Base-by-base conservation (phyloP, 2,113 vertebrate genomes). In the Vimba vimba region DNA sequence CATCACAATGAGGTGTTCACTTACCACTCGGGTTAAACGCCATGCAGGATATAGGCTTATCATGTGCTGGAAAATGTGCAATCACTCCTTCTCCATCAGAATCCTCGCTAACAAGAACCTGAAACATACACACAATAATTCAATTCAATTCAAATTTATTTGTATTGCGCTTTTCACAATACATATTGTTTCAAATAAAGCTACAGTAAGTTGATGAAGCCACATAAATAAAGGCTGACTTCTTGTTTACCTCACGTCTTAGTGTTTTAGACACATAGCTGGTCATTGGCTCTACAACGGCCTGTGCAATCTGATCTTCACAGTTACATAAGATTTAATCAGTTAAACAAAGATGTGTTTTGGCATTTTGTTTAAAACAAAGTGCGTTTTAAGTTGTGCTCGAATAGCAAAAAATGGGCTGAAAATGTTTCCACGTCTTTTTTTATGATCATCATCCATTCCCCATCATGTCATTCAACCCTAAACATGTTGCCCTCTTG, bases 21-120 rank as follows among this genome's bases (percentile, higher is more conserved):
- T 97, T 94, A 99, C 98, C 98, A 68, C 97, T 99, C 6, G 97
- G 96, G 91, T 98, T 99, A 86, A 99, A 99, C 88, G 97, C 96
- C 97, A 99, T 99, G 92, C 98, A 99, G 94, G 97, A 99, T 88
- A 99, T 98, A 36, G 98, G 98, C 90, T 99, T 99, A 92, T 99
- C 98, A 13, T 99, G 98, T 7, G 98, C 98, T 87, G 97, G 97
- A 92, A 99, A 99, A 94, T 99, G 98, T 85, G 98, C 97, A 93
- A 99, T 97, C n/a, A 99, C 95, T 66, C 98, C 98, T 25, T 97
- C 96, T 0, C 97, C 97, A 43, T 99, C 97, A 0, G 97, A 97
- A 88, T 99, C 98, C 88, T 99, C 98, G 0, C 97, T 99, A 93
- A 99, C 95, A 82, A 99, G 91, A 0, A 99, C 98, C 98, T 99